Percentiles rank a stretch among this genome's conserved stretches.
Evolutionary conservation across 1,140 invertebrate species (phyloP).

Genomic region (Platyura marginata): DNA sequence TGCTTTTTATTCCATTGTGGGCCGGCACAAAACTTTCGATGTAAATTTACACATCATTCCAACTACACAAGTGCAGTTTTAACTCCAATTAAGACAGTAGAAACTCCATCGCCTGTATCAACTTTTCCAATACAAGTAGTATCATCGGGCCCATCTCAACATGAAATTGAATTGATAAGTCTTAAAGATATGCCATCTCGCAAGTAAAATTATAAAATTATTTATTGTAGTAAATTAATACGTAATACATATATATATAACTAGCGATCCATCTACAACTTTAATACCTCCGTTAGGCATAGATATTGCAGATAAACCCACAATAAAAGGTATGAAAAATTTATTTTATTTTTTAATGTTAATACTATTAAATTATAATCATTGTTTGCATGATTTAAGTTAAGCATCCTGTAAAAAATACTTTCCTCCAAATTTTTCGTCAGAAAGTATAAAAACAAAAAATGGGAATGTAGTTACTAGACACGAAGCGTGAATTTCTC

Average conservation of each 20-base stretch:
- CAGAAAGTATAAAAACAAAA: not conserved
- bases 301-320: not conserved
- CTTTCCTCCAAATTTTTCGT: no score
- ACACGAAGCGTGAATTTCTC: no score
- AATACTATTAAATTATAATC: no score
- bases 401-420: no score
- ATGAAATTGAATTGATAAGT: slow-evolving; percentile 60
- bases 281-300: slow-evolving; percentile 2
- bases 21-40: slow-evolving; percentile 70
- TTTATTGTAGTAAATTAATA: not conserved
- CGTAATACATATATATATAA: not conserved
- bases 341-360: no score
- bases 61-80: slow-evolving; percentile 80
- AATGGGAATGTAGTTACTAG: not conserved
- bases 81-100: slow-evolving; percentile 19
- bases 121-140: slow-evolving; percentile 27
- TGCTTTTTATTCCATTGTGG: slow-evolving; percentile 89
- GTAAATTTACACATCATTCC: slow-evolving; percentile 75
- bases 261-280: not conserved
- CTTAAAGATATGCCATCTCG: slow-evolving; percentile 18
- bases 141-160: slow-evolving; percentile 48
- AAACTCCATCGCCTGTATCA: slow-evolving; percentile 8
- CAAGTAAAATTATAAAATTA: not conserved
- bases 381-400: no score
- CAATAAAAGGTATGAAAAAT: no score